Conservation (phyloP, 2,797 vertebrate genomes). For the Brachymystax lenok region DNA sequence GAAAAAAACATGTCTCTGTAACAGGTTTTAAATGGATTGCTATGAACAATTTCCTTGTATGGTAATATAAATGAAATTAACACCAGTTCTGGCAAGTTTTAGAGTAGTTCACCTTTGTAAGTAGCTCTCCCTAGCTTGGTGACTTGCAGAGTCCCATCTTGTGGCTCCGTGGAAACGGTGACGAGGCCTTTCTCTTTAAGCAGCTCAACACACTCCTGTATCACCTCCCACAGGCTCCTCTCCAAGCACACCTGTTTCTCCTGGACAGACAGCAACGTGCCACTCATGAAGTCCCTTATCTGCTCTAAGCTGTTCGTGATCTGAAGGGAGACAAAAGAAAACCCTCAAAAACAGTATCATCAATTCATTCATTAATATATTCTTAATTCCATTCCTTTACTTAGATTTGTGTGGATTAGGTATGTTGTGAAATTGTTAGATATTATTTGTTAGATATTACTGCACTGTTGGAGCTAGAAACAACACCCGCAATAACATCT, state of each 20-base stretch:
- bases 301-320: conserved; percentile 77
- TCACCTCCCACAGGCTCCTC: conserved; percentile 76
- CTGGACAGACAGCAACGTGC: conserved; percentile 87
- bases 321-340: conserved; percentile 64
- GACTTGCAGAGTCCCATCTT: conserved; percentile 68
- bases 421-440: too few species aligned
- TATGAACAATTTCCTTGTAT: background rate
- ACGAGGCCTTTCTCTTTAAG: conserved; percentile 84
- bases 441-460: too few species aligned
- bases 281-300: conserved; percentile 77
- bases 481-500: too few species aligned
- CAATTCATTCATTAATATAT: background rate
- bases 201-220: conserved; percentile 67
- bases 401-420: too few species aligned
- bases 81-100: background rate
- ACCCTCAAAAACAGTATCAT: background rate
- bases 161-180: conserved; percentile 30
- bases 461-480: too few species aligned
- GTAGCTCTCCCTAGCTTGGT: conserved; percentile 88
- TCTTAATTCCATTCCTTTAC: too few species aligned
- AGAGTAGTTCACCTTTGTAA: conserved; percentile 82
- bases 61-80: background rate
- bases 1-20: background rate
- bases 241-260: conserved; percentile 75
- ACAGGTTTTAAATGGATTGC: background rate